Base-by-base conservation (phyloP, 2,888 invertebrate genomes). In the Gandaritis pyraliata region DNA sequence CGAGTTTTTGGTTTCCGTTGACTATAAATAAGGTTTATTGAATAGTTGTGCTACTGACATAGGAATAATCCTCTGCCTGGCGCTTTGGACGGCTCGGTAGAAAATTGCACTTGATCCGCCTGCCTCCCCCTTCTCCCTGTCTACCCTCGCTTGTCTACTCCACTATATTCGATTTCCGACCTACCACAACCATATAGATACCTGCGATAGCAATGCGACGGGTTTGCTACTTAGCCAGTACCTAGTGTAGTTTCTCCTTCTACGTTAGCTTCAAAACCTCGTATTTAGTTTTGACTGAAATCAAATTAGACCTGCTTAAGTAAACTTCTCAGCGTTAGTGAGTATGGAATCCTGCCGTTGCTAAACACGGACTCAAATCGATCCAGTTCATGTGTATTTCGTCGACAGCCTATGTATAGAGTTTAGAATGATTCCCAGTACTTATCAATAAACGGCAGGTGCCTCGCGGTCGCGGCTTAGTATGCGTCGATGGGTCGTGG, bases 81-180 rank as follows among this genome's bases (percentile, higher is more conserved):
- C 72, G 68, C 70, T 68, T 67, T 70, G 73, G 75, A 73, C 73
- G 80, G 76, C 75, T 79, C 77, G 73, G 78, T 80, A 81, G 81
- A 81, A 88, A 88, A 88, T 88, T 89, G 86, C 86, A 80, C 85
- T 86, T 81, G 78, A 84, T 81, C 81, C 80, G 67, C 66, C 75
- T 73, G 69, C 75, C 75, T 75, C 69, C 73, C 68, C 72, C 66
- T 64, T 71, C 67, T 18, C 71, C 68, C 70, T 69, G 65, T 69
- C 78, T 75, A 73, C 76, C 77, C 72, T 75, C 76, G 72, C 77
- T 70, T 74, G 74, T 71, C 77, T 72, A 58, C 70, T 69, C 72
- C 58, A 71, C 67, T 74, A 66, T 74, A 82, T 84, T 81, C 78
- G 77, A 85, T 83, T 82, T 80, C 72, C 74, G 78, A 77, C 78